These are phyloP conservation scores for Bubo scandiacus DNA, from an alignment of 2,113 vertebrate genomes.

Conservation along the genomic window DNA sequence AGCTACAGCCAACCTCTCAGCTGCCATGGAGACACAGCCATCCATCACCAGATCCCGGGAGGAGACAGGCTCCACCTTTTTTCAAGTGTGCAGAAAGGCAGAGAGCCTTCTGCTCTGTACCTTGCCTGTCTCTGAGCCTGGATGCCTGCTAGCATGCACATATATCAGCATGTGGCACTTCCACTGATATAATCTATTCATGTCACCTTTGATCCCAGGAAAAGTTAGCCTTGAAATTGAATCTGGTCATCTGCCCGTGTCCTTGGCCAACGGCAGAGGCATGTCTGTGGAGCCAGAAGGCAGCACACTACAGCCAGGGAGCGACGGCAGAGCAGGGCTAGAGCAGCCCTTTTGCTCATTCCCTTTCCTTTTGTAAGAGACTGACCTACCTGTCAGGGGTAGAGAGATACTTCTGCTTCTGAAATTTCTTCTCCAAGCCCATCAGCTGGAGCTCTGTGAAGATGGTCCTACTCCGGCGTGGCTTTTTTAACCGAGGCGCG, in stretches of 20 bases:
- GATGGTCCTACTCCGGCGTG: conserved; percentile 93
- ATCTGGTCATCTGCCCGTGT: background rate
- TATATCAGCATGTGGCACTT: background rate
- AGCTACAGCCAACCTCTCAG: background rate
- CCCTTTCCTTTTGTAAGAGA: background rate
- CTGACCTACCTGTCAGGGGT: conserved; percentile 92
- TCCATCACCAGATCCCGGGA: background rate
- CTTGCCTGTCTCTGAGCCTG: background rate
- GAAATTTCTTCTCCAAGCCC: conserved; percentile 99
- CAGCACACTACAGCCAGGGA: background rate
- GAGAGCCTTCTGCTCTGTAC: background rate
- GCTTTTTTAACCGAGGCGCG: conserved; percentile 85
- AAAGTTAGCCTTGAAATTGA: background rate
- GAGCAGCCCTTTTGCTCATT: background rate
- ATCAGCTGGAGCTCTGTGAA: conserved; percentile 98
- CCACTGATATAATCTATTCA: background rate
- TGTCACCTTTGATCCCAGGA: background rate
- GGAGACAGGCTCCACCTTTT: background rate
- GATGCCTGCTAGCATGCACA: background rate
- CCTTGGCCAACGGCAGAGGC: background rate
- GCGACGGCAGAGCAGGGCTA: background rate
- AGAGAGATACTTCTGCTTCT: conserved; percentile 98
- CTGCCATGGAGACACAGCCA: background rate
- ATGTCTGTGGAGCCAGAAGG: background rate
- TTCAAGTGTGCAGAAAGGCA: background rate